phyloP scores from a whole-genome alignment of 2,113 vertebrate species.

The Glaucomys volans region DNA sequence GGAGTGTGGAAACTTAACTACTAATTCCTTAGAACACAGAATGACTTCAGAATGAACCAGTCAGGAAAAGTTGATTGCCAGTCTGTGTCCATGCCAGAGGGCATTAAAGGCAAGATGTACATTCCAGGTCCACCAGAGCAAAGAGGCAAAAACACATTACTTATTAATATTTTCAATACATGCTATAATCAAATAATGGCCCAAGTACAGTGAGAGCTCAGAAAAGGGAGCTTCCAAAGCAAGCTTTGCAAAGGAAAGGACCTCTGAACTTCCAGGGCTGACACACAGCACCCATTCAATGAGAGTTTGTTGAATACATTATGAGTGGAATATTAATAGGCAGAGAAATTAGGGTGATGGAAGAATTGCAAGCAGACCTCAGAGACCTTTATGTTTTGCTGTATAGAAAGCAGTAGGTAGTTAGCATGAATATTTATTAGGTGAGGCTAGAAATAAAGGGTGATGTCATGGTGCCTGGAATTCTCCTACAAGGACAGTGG shows the following conservation, averaged over 20 bases:
- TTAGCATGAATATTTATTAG: conserved; percentile 22
- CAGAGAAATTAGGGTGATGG: not conserved
- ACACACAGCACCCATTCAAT: not conserved
- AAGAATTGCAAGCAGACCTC: conserved; percentile 7
- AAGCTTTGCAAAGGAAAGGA: not conserved
- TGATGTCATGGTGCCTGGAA: not conserved
- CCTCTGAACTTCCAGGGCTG: not conserved
- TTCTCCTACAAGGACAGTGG: not conserved
- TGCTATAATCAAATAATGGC: not conserved
- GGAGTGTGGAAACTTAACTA: not conserved
- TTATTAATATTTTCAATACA: not conserved
- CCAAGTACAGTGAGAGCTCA: not conserved
- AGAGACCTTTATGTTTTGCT: conserved; percentile 11
- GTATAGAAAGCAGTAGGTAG: conserved; percentile 8
- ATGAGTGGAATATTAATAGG: conserved; percentile 40
- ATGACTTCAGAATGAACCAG: not conserved
- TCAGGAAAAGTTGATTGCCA: not conserved
- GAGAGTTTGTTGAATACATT: not conserved
- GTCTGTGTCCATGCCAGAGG: not conserved
- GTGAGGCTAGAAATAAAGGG: not conserved
- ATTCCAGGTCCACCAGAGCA: not conserved
- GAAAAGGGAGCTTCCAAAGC: not conserved
- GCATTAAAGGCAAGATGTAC: not conserved
- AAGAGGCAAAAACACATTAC: not conserved
- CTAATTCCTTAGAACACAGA: not conserved